A percentile compares a stretch with the other conserved stretches of the same genome.
These are phyloP conservation scores for Agriotes lineatus DNA, from an alignment of 2,888 invertebrate species.

Conservation along the genomic window DNA sequence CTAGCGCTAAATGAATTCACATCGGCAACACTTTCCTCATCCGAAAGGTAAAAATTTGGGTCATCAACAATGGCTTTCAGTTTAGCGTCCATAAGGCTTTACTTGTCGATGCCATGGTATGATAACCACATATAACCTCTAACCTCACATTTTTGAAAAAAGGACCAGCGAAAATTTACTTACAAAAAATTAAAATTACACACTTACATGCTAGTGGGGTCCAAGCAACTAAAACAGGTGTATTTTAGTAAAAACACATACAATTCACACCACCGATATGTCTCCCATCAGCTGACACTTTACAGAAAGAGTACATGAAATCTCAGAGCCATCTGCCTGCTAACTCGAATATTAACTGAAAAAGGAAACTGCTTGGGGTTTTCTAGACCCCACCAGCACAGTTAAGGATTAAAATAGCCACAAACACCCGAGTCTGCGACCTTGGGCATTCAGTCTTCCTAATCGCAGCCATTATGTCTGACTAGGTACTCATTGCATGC, in stretches of 20 bases:
- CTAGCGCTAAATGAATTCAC: neutral
- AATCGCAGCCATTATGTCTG: too few relatives aligned
- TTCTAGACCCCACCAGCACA: neutral
- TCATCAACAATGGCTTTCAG: conserved; percentile 1
- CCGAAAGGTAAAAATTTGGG: neutral
- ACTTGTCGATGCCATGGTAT: conserved; percentile 12
- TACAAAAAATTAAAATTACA: neutral
- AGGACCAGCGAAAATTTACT: neutral
- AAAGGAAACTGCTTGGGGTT: neutral
- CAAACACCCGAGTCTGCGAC: too few relatives aligned
- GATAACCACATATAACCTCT: too few relatives aligned
- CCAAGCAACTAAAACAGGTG: conserved; percentile 1
- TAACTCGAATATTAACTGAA: neutral
- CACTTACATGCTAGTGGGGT: conserved; percentile 1
- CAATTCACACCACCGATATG: neutral
- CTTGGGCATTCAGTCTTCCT: too few relatives aligned
- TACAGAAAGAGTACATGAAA: neutral
- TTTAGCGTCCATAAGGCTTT: conserved; percentile 2
- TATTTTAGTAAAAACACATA: neutral
- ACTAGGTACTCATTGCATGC: too few relatives aligned
- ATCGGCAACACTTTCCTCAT: neutral
- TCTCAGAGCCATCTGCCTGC: neutral
- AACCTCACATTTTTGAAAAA: neutral
- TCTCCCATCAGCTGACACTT: neutral
- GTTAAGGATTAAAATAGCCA: too few relatives aligned